phyloP scores from a whole-genome alignment of 2,797 vertebrate species.

The Molothrus aeneus region DNA sequence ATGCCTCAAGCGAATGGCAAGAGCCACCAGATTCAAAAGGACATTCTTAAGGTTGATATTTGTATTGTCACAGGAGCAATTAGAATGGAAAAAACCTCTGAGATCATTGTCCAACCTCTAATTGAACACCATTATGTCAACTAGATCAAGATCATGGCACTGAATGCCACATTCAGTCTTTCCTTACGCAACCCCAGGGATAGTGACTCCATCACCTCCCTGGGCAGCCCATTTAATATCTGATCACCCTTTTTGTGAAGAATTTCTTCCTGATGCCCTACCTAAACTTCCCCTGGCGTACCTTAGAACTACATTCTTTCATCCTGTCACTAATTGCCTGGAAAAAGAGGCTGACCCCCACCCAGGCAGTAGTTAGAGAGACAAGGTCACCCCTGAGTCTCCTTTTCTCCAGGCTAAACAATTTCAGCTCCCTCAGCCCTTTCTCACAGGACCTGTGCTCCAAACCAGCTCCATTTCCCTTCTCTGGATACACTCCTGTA shows the following conservation, averaged over 20 bases:
- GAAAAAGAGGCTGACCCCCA: neutral
- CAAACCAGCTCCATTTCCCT: neutral
- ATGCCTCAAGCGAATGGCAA: neutral
- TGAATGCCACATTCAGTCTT: neutral
- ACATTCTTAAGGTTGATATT: neutral
- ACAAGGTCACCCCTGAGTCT: neutral
- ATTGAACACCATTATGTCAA: neutral
- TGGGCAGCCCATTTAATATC: neutral
- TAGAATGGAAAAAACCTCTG: neutral
- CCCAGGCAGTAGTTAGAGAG: neutral
- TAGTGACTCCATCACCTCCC: neutral
- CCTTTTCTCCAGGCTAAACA: neutral
- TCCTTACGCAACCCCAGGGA: neutral
- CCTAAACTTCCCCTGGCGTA: neutral
- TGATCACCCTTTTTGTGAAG: neutral
- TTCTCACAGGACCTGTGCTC: neutral
- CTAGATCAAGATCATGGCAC: neutral
- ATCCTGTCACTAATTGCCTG: neutral
- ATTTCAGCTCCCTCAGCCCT: neutral
- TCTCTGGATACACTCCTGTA: neutral
- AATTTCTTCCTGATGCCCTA: neutral
- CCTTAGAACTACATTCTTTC: neutral
- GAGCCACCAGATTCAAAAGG: neutral
- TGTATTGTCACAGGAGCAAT: neutral
- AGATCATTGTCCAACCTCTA: neutral